A percentile compares a stretch with the other conserved stretches of the same genome.
Conservation (phyloP, 2,888 invertebrate species). For the Euplagia quadripunctaria region DNA sequence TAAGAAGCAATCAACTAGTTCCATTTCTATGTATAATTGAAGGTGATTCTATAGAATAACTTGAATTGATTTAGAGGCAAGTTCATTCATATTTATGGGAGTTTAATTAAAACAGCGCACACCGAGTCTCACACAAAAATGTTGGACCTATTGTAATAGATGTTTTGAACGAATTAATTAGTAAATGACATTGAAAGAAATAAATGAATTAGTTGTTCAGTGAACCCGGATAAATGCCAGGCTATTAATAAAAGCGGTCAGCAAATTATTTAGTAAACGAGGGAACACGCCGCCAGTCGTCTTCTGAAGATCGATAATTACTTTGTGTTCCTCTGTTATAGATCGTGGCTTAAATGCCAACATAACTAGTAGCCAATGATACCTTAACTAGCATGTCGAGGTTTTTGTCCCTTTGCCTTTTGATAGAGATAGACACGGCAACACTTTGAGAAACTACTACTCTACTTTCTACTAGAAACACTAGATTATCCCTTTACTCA, state of each 20-base stretch:
- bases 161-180: not conserved
- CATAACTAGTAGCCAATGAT: too few relatives aligned
- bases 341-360: too few relatives aligned
- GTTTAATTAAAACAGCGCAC: not conserved
- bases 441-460: too few relatives aligned
- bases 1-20: not conserved
- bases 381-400: too few relatives aligned
- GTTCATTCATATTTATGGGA: not conserved
- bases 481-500: too few relatives aligned
- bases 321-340: not conserved
- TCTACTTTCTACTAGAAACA: too few relatives aligned
- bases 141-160: not conserved
- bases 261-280: not conserved
- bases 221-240: not conserved
- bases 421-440: too few relatives aligned
- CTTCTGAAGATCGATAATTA: not conserved
- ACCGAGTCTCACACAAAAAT: not conserved
- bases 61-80: not conserved
- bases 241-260: not conserved
- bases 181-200: not conserved
- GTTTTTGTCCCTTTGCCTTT: too few relatives aligned
- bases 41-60: not conserved
- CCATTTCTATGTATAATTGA: not conserved
- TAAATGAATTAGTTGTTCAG: not conserved
- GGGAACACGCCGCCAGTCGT: not conserved